These are phyloP conservation scores for Pecten maximus DNA, from an alignment of 2,888 invertebrate genomes.

Conservation along the genomic window DNA sequence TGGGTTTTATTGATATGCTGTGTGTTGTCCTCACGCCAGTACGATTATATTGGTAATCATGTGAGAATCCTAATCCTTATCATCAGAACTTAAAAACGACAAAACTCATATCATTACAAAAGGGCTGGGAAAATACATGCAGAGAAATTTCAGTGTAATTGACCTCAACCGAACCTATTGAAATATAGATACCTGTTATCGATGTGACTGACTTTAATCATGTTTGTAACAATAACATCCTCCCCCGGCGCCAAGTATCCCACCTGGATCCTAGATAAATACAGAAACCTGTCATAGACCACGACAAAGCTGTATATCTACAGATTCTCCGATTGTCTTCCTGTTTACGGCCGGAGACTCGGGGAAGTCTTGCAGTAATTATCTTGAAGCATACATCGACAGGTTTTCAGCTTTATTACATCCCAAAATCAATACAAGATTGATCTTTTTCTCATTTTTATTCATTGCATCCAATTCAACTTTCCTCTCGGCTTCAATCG, in stretches of 20 bases:
- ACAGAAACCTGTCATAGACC: not conserved
- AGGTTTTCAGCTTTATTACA: conserved; percentile 16
- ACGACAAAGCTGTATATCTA: not conserved
- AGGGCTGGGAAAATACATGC: too few relatives aligned
- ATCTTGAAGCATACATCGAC: not conserved
- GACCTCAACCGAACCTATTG: too few relatives aligned
- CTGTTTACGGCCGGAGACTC: not conserved
- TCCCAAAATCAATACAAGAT: not conserved
- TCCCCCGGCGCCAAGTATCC: not conserved
- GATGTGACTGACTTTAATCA: too few relatives aligned
- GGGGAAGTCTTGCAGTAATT: not conserved
- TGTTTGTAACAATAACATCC: too few relatives aligned
- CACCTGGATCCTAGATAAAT: not conserved
- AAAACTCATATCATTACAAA: too few relatives aligned
- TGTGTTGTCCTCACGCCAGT: too few relatives aligned
- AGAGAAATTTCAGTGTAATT: too few relatives aligned
- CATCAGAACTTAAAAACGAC: too few relatives aligned
- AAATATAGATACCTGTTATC: too few relatives aligned
- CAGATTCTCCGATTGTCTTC: not conserved
- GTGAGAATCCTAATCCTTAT: too few relatives aligned
- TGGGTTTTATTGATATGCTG: too few relatives aligned
- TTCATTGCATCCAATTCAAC: not conserved
- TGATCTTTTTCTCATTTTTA: not conserved
- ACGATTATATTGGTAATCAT: too few relatives aligned
- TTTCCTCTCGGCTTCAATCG: not conserved